Conservation (phyloP, 2,797 vertebrate species). For the Sebastes diploproa region DNA sequence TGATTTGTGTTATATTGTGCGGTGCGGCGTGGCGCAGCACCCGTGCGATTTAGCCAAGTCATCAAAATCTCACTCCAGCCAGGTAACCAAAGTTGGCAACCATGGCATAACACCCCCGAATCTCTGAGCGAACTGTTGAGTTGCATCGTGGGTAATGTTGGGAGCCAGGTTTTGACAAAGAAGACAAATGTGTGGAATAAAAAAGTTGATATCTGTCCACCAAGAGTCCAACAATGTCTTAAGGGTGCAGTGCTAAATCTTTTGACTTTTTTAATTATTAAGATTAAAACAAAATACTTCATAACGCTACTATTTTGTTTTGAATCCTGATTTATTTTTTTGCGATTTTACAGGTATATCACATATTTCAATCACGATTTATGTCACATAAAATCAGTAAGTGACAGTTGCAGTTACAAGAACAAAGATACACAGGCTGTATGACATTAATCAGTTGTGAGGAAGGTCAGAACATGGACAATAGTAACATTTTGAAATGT, state of each 20-base stretch:
- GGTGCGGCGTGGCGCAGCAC: neutral
- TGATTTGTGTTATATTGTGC: neutral
- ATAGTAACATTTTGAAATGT: neutral
- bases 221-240: neutral
- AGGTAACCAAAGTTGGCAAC: neutral
- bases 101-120: neutral
- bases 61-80: neutral
- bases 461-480: neutral
- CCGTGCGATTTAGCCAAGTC: neutral
- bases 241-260: neutral
- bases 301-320: neutral
- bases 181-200: neutral
- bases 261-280: neutral
- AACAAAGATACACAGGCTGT: neutral
- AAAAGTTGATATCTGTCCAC: neutral
- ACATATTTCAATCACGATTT: neutral
- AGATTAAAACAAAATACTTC: neutral
- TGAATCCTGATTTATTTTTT: neutral
- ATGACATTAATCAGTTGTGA: neutral
- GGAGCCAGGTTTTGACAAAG: neutral
- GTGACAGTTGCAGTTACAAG: neutral
- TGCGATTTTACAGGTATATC: neutral
- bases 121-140: rapidly evolving
- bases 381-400: neutral
- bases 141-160: neutral